Conservation (phyloP, 2,113 vertebrate species). For the Hippotragus niger region DNA sequence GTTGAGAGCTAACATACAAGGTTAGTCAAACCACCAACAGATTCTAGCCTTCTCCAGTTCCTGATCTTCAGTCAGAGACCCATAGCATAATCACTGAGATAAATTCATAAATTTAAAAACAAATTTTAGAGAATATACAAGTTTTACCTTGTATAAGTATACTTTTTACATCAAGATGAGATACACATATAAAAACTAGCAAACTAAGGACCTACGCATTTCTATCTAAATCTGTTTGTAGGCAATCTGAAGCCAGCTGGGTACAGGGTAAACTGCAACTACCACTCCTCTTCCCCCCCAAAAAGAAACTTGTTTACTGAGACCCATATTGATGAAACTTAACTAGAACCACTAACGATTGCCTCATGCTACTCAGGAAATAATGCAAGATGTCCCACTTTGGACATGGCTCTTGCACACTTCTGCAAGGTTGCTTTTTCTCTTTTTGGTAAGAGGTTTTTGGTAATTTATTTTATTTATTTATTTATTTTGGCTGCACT, state of each 20-base stretch:
- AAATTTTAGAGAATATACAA: not conserved
- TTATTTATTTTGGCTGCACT: not conserved
- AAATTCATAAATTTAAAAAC: not conserved
- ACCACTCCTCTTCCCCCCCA: not conserved
- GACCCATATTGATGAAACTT: not conserved
- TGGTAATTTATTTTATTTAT: not conserved
- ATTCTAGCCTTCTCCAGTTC: not conserved
- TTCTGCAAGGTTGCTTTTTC: not conserved
- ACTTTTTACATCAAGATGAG: not conserved
- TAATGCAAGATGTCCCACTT: conserved; percentile 7
- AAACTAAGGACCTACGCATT: not conserved
- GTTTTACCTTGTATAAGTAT: not conserved
- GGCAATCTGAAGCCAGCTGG: not conserved
- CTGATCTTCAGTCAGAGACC: not conserved
- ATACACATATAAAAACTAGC: not conserved
- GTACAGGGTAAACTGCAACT: not conserved
- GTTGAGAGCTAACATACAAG: not conserved
- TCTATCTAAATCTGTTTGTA: not conserved
- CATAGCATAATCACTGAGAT: not conserved
- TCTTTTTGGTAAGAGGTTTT: not conserved
- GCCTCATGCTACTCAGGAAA: conserved; percentile 14
- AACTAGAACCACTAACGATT: not conserved
- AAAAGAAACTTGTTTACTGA: not conserved
- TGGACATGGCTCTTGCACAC: not conserved
- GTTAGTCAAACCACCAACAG: not conserved